A percentile compares a stretch with the other conserved stretches of the same genome.
These are phyloP conservation scores for Zosterops pallidus DNA, from an alignment of 2,113 vertebrate genomes.

Conservation along the genomic window DNA sequence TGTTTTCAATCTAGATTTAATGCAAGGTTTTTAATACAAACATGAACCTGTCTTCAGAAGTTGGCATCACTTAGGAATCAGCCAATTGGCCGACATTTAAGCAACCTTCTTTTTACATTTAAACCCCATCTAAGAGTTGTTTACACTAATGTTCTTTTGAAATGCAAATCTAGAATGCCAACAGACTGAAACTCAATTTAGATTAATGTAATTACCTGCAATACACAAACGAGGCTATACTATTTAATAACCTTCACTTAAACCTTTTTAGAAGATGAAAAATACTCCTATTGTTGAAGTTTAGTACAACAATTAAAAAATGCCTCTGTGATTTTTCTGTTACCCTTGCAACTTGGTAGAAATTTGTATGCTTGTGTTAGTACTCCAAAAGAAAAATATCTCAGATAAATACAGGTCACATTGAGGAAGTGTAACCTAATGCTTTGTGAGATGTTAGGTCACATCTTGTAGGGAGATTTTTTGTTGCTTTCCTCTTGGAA, in stretches of 20 bases:
- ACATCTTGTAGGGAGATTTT: neutral
- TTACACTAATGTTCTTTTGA: conserved; percentile 44
- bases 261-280: conserved; percentile 42
- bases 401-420: neutral
- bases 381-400: neutral
- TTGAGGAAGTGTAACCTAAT: neutral
- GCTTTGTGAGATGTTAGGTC: neutral
- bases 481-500: neutral
- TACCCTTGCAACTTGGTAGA: neutral
- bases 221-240: conserved; percentile 35
- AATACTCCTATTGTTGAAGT: conserved; percentile 35
- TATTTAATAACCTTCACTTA: conserved; percentile 51
- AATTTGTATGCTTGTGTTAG: neutral
- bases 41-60: conserved; percentile 24
- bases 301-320: conserved; percentile 32
- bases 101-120: conserved; percentile 8
- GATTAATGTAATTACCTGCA: conserved; percentile 63
- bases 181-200: conserved; percentile 52
- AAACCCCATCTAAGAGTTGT: conserved; percentile 47
- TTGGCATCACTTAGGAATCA: conserved; percentile 18
- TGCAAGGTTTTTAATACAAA: neutral
- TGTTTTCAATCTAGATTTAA: conserved; percentile 1
- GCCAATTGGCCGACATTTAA: conserved; percentile 37
- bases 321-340: neutral
- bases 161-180: conserved; percentile 26